Evolutionary conservation across 2,888 invertebrate genomes (phyloP).

Genomic region (Mesoligia furuncula): DNA sequence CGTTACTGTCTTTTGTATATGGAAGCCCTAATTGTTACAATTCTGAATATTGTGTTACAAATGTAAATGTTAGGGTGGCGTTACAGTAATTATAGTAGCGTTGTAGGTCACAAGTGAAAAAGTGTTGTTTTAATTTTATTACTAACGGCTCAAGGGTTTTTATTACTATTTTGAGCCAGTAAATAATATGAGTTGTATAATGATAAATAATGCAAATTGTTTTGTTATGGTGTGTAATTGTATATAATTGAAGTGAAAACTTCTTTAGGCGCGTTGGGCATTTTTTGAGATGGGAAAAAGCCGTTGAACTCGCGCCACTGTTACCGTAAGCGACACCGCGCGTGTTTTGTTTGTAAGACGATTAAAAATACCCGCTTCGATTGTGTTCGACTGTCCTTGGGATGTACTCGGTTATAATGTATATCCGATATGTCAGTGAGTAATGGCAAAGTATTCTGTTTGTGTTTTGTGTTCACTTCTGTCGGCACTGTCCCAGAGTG

Average conservation of each 20-base stretch:
- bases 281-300: too few relatives aligned
- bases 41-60: slow-evolving; percentile 48
- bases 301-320: too few relatives aligned
- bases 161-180: slow-evolving; percentile 20
- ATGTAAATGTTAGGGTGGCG: slow-evolving; percentile 45
- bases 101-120: slow-evolving; percentile 54
- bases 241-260: neutral
- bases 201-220: slow-evolving; percentile 27
- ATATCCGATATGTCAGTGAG: too few relatives aligned
- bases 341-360: too few relatives aligned
- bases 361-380: too few relatives aligned
- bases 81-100: slow-evolving; percentile 41
- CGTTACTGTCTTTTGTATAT: neutral
- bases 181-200: slow-evolving; percentile 10
- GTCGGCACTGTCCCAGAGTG: too few relatives aligned
- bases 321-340: too few relatives aligned
- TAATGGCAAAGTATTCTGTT: too few relatives aligned
- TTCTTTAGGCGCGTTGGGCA: too few relatives aligned
- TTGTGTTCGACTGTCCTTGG: too few relatives aligned
- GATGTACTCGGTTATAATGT: too few relatives aligned
- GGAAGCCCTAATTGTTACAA: slow-evolving; percentile 21
- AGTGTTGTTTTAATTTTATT: slow-evolving; percentile 52
- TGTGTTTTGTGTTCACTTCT: too few relatives aligned
- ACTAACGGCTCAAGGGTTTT: slow-evolving; percentile 15
- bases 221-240: slow-evolving; percentile 14